phyloP scores from a whole-genome alignment of 2,888 invertebrate genomes.

The Drosophila histrio region DNA sequence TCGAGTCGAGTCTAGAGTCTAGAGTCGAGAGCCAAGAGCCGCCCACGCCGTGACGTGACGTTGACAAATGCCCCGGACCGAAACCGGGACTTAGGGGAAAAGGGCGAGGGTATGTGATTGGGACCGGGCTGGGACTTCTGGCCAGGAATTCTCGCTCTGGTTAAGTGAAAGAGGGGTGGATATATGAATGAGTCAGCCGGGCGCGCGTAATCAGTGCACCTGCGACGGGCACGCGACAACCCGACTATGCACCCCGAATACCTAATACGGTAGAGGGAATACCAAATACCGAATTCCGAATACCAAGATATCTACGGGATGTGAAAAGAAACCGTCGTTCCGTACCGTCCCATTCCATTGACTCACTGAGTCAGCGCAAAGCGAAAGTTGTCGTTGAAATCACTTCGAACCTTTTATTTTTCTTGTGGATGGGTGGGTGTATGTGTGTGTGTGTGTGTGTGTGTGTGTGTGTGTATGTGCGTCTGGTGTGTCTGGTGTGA shows the following conservation, averaged over 20 bases:
- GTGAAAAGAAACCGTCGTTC: background rate
- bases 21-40: constrained; percentile 28
- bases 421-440: background rate
- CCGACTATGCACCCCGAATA: constrained; percentile 43
- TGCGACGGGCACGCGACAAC: constrained; percentile 64
- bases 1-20: background rate
- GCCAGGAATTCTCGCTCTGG: constrained; percentile 1
- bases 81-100: background rate
- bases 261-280: constrained; percentile 14
- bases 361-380: constrained; percentile 49
- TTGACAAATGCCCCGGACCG: constrained; percentile 67
- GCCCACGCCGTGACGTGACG: constrained; percentile 61
- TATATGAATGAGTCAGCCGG: constrained; percentile 54
- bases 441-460: background rate
- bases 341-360: background rate
- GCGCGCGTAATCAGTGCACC: constrained; percentile 60
- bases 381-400: constrained; percentile 45
- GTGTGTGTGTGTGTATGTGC: constrained; percentile 1
- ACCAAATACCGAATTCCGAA: constrained; percentile 9
- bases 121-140: background rate
- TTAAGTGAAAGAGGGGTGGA: background rate
- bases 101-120: background rate
- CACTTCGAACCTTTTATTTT: constrained; percentile 16
- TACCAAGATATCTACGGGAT: constrained; percentile 7
- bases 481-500: constrained; percentile 36